Evolutionary conservation across 2,113 vertebrate genomes (phyloP), one percentile per base, ranked within the genome.

Genomic region (Noturus placidus): DNA sequence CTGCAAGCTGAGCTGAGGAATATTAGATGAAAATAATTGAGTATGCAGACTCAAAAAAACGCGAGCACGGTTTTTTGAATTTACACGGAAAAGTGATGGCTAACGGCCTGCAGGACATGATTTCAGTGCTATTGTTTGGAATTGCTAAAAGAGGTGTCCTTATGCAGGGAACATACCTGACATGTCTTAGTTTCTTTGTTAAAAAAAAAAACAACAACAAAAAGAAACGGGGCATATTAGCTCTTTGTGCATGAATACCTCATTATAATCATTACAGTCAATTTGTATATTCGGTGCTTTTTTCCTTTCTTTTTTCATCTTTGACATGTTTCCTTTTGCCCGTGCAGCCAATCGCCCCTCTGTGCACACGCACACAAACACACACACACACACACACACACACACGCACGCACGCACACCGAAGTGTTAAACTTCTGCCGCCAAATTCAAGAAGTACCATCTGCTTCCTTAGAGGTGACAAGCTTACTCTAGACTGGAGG

Each of bases 381-480:
- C 10, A 52, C 46, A 77, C 25, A 54, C 27, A 78, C 15, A 54
- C 46, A 78, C 46, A 54, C 15, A 7, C 67, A 70, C 6, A 6
- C 67, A 70, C 14, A 25, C 78, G 20, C 20, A 56, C 30, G 10
- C 54, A 57, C 7, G 59, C 54, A 59, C 30, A 81, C 9, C 25
- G 10, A 82, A 35, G 56, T 38, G 56, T 61, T 65, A 30, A 61
- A 86, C 78, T 77, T 82, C 61, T 87, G 52, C 50, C 85, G 86
- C 81, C 90, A 89, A 85, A 63, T 82, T 88, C 79, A 56, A 54
- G 77, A 63, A 77, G 59, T 52, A 56, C 90, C 91, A 92, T 89
- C 90, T 91, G 91, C 86, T 92, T 92, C 86, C 90, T 90, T 67
- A 65, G 82, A 84, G 89, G 84, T 81, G 57, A 83, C 82, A 42